Conservation (phyloP, 1,140 invertebrate species). For the Saxidomus purpurata region DNA sequence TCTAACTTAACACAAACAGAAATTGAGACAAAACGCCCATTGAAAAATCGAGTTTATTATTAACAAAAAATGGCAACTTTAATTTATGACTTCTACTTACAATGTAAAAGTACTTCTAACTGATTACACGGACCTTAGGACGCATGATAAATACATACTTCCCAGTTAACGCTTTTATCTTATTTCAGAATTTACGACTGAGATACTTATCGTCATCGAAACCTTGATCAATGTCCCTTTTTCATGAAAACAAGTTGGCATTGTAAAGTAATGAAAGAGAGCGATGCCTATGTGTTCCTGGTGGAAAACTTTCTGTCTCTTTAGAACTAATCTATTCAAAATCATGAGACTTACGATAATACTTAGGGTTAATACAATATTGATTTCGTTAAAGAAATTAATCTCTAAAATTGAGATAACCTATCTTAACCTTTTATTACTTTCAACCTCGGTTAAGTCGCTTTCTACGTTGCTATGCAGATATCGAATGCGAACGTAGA, state of each 20-base stretch:
- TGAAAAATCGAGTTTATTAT: too few relatives aligned
- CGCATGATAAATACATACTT: too few relatives aligned
- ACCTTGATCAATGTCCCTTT: not conserved
- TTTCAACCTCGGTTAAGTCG: constrained; percentile 48
- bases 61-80: too few relatives aligned
- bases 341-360: constrained; percentile 59
- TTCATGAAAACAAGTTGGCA: not conserved
- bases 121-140: too few relatives aligned
- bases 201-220: not conserved
- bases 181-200: not conserved
- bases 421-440: constrained; percentile 64
- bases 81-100: too few relatives aligned
- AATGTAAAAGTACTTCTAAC: too few relatives aligned
- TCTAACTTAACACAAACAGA: too few relatives aligned
- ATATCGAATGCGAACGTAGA: constrained; percentile 23
- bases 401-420: constrained; percentile 66
- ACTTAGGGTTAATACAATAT: constrained; percentile 55
- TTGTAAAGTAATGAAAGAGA: not conserved
- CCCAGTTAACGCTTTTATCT: not conserved
- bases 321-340: constrained; percentile 58
- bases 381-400: constrained; percentile 65
- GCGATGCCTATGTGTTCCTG: not conserved
- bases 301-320: not conserved
- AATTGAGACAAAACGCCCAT: too few relatives aligned
- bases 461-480: constrained; percentile 37